Evolutionary conservation across 2,797 vertebrate species (phyloP), one percentile per base, ranked within the genome.

Genomic region (Cuculus canorus): DNA sequence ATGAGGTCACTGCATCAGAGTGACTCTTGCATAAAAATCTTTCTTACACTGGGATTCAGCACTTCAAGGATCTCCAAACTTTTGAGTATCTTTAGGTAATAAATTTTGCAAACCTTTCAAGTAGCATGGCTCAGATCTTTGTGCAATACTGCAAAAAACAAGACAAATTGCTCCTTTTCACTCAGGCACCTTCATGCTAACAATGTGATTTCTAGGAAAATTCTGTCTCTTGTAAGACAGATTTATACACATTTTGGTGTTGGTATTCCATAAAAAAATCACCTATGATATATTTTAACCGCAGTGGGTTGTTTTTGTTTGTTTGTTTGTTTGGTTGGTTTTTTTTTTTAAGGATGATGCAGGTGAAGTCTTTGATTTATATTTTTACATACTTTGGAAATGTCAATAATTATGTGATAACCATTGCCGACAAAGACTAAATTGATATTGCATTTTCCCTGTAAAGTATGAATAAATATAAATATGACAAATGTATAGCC

Each of bases 151-250:
- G 52, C 27, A 80, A 66, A 82, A 87, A 53, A 8, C 6, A 54
- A 47, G 33, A 48, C 24, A 72, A 50, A 23, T 80, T 76, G 8
- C 32, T 95, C 7, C 10, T 87, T 8, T 90, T 86, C 45, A 48
- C 17, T 27, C 23, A 63, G 33, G 33, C 13, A 41, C 59, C 27
- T 66, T 86, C 53, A 56, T 80, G 52, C 21, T 43, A 93, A 45
- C 13, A n/a, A 16, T 50, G 60, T 88, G 56, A 73, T 77, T 92
- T 93, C 88, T 64, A 95, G 86, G 78, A 93, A 96, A 92, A 79
- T 21, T 83, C 25, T 72, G 25, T 48, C 47, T 47, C 59, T 32
- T 86, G 11, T 71, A 66, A 86, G 35, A 61, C 27, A 78, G 21
- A 66, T 5, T 75, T 86, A 45, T 2, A 35, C 8, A 61, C 10